Percentiles rank a stretch among this genome's conserved stretches.
Conservation (phyloP, 2,888 invertebrate species). For the Agrochola litura region DNA sequence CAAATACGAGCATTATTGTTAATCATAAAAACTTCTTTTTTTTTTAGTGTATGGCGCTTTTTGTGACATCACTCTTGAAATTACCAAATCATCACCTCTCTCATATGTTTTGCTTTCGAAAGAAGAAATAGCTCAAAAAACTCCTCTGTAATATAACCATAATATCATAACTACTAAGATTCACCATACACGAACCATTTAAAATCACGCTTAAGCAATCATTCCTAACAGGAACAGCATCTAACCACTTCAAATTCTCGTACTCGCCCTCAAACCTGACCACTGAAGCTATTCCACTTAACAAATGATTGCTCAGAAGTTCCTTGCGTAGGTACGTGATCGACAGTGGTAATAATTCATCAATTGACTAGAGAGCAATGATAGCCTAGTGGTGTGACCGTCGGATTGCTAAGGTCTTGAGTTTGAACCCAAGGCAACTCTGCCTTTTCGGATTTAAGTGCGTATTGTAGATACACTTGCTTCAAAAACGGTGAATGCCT, state of each 20-base stretch:
- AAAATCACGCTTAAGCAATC: background rate
- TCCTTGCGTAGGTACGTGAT: background rate
- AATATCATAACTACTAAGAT: background rate
- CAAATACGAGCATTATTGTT: background rate
- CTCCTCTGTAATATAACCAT: background rate
- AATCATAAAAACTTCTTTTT: background rate
- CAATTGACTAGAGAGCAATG: no score
- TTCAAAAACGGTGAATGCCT: no score
- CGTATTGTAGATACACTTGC: no score
- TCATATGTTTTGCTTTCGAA: background rate
- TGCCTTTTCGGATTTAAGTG: no score
- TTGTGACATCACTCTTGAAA: background rate
- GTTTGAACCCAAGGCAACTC: no score
- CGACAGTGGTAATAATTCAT: background rate
- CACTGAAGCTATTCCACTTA: background rate
- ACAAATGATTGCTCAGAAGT: constrained; percentile 7
- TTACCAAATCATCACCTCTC: background rate
- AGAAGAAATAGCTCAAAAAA: background rate
- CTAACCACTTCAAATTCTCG: constrained; percentile 38
- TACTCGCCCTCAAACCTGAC: constrained; percentile 6
- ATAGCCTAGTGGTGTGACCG: no score
- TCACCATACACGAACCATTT: background rate
- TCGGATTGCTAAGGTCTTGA: no score
- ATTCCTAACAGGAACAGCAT: background rate
- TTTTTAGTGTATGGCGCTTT: background rate